These are phyloP conservation scores for Alloscopus bannaensis DNA, from an alignment of 2,888 invertebrate species.

Conservation along the genomic window DNA sequence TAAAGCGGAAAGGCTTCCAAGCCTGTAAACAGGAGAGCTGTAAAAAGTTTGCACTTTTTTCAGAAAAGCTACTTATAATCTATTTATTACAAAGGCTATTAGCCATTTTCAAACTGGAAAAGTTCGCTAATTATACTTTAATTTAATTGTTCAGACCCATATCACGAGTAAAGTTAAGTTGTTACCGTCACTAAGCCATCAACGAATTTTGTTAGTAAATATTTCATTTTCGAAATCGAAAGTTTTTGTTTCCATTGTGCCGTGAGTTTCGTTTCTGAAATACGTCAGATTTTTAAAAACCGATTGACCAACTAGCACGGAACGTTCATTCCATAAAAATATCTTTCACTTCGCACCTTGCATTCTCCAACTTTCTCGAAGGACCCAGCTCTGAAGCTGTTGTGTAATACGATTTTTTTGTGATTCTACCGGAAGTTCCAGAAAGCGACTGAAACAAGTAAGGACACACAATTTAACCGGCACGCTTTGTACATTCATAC, in stretches of 20 bases:
- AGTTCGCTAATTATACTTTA: slow-evolving; percentile 22
- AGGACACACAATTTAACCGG: too few relatives aligned
- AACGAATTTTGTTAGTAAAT: not conserved
- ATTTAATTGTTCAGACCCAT: slow-evolving; percentile 50
- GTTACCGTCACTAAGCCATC: not conserved
- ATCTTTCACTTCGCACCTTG: too few relatives aligned
- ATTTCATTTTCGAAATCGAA: not conserved
- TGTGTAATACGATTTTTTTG: too few relatives aligned
- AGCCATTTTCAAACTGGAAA: slow-evolving; percentile 24
- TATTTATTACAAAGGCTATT: not conserved
- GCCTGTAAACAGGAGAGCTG: slow-evolving; percentile 7
- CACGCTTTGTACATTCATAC: too few relatives aligned
- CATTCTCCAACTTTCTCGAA: too few relatives aligned
- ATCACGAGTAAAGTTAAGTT: not conserved
- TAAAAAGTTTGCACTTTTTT: not conserved
- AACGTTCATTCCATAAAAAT: not conserved
- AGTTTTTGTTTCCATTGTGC: not conserved
- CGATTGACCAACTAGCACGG: not conserved
- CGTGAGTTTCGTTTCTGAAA: not conserved
- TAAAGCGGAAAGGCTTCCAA: slow-evolving; percentile 33
- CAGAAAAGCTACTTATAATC: not conserved
- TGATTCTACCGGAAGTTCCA: too few relatives aligned
- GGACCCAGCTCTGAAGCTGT: too few relatives aligned
- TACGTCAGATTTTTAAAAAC: not conserved
- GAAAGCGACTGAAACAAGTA: too few relatives aligned